These are phyloP conservation scores for Gonatopus flavifemur DNA, from an alignment of 1,140 invertebrate genomes.

Conservation along the genomic window DNA sequence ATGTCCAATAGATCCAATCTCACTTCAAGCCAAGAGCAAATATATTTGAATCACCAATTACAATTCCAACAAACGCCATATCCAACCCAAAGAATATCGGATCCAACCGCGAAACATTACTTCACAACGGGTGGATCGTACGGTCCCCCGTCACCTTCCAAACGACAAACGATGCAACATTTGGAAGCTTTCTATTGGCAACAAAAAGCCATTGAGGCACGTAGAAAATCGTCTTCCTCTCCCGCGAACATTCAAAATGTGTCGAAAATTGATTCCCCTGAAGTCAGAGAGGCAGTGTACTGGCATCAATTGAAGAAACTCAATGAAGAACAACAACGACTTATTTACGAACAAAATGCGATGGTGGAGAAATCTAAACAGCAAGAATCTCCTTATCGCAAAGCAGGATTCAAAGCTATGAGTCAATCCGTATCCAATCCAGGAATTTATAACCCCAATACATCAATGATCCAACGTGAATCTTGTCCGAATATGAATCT, in stretches of 20 bases:
- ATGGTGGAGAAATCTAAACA: conserved; percentile 15
- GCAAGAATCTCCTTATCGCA: neutral
- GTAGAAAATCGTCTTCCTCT: conserved; percentile 27
- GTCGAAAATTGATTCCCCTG: conserved; percentile 31
- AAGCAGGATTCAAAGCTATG: neutral
- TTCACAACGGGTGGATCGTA: neutral
- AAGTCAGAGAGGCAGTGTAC: conserved; percentile 47
- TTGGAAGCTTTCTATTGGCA: conserved; percentile 52
- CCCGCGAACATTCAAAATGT: conserved; percentile 8
- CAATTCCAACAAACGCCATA: conserved; percentile 4
- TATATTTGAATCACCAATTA: too few species aligned
- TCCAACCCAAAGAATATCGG: neutral
- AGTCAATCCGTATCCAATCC: neutral
- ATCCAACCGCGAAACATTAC: conserved; percentile 1
- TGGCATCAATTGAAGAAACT: conserved; percentile 52
- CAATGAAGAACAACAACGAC: conserved; percentile 48
- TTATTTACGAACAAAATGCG: conserved; percentile 44
- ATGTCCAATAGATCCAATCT: too few species aligned
- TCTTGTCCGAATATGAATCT: too few species aligned
- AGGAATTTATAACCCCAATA: neutral
- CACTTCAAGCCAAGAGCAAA: too few species aligned
- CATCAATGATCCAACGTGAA: neutral
- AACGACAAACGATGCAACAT: conserved; percentile 46
- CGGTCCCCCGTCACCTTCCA: conserved; percentile 46
- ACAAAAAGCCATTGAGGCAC: conserved; percentile 46